Conservation (phyloP, 2,888 invertebrate genomes). For the Cataglyphis altisquamis region DNA sequence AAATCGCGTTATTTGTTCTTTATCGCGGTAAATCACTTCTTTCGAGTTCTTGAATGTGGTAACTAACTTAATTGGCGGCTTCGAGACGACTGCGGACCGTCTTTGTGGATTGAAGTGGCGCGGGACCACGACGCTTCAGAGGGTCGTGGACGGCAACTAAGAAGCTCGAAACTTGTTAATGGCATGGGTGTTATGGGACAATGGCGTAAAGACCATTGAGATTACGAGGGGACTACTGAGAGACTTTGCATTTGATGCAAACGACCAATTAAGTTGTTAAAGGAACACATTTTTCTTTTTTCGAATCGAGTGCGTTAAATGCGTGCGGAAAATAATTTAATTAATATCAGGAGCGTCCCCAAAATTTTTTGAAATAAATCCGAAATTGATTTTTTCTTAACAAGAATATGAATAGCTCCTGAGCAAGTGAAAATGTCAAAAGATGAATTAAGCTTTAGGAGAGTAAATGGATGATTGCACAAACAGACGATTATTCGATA, state of each 20-base stretch:
- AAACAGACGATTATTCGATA: not conserved
- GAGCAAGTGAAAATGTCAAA: not conserved
- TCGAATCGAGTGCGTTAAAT: not conserved
- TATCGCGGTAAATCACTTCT: slow-evolving; percentile 58
- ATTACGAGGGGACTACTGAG: slow-evolving; percentile 27
- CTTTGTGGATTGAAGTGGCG: slow-evolving; percentile 70
- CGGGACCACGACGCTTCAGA: slow-evolving; percentile 63
- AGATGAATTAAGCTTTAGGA: slow-evolving; percentile 8
- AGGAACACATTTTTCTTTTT: slow-evolving; percentile 19
- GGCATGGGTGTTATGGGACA: slow-evolving; percentile 70
- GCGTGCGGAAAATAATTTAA: not conserved
- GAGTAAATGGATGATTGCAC: not conserved
- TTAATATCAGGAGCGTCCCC: not conserved
- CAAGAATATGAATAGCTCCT: not conserved
- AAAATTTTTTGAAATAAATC: not conserved
- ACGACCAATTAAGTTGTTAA: slow-evolving; percentile 48
- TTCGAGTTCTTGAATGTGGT: slow-evolving; percentile 71
- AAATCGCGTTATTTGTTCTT: slow-evolving; percentile 25
- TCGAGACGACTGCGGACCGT: slow-evolving; percentile 60
- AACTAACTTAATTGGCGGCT: slow-evolving; percentile 75
- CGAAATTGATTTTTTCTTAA: not conserved
- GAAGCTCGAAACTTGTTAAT: slow-evolving; percentile 75
- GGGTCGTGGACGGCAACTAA: slow-evolving; percentile 68
- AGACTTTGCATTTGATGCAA: slow-evolving; percentile 51
- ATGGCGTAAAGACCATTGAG: slow-evolving; percentile 67